phyloP scores from a whole-genome alignment of 2,888 invertebrate genomes.

The Gisinianus flammeolus region DNA sequence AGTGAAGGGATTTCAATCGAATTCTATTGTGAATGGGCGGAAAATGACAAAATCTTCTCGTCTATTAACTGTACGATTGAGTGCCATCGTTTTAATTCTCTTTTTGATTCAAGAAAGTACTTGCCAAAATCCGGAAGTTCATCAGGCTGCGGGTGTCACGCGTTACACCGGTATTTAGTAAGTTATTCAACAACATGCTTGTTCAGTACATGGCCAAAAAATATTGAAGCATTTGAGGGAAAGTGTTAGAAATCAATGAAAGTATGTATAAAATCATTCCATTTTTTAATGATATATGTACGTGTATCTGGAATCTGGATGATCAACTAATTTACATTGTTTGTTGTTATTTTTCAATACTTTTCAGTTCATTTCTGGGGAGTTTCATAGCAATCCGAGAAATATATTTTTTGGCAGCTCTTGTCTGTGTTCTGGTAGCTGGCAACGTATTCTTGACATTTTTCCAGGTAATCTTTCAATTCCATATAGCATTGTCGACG shows the following conservation, averaged over 20 bases:
- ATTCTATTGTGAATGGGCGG: too few species aligned
- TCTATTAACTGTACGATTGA: background rate
- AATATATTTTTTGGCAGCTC: slow-evolving; percentile 52
- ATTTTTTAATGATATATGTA: background rate
- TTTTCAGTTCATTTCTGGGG: slow-evolving; percentile 54
- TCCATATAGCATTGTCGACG: too few species aligned
- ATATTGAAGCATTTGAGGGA: background rate
- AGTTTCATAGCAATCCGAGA: slow-evolving; percentile 57
- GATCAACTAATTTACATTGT: background rate
- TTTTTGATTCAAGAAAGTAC: slow-evolving; percentile 8
- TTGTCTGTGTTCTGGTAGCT: slow-evolving; percentile 54
- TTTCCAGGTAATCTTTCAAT: too few species aligned
- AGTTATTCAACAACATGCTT: slow-evolving; percentile 32
- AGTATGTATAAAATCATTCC: background rate
- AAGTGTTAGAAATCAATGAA: background rate
- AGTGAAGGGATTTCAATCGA: too few species aligned
- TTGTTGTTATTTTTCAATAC: too few species aligned
- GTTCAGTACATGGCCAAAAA: background rate
- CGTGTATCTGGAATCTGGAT: background rate
- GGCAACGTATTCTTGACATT: slow-evolving; percentile 56
- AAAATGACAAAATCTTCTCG: background rate
- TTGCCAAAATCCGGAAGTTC: slow-evolving; percentile 56
- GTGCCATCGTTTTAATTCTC: background rate
- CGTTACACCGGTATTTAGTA: slow-evolving; percentile 57
- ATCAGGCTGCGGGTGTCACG: slow-evolving; percentile 56